phyloP scores from a whole-genome alignment of 2,113 vertebrate species.

The Brevimyrus niger region DNA sequence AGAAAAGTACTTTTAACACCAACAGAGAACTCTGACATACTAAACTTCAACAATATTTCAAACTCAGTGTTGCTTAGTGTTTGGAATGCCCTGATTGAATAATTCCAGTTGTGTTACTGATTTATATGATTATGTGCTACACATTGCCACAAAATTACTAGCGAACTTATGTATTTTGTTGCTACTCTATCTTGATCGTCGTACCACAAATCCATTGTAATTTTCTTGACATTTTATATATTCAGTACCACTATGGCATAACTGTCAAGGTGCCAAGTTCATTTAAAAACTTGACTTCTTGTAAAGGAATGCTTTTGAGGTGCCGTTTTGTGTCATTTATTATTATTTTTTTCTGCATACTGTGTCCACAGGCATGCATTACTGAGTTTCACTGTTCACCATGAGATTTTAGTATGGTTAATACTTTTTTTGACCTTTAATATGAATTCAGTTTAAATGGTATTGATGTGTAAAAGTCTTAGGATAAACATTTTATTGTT shows the following conservation, averaged over 20 bases:
- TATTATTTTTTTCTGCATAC: background rate
- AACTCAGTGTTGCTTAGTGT: background rate
- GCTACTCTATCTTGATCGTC: constrained; percentile 28
- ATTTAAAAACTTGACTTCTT: constrained; percentile 46
- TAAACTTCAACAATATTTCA: background rate
- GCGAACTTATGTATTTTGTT: constrained; percentile 21
- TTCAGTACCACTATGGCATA: constrained; percentile 43
- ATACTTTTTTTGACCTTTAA: background rate
- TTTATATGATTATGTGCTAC: background rate
- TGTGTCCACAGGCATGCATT: background rate
- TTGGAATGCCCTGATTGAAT: background rate
- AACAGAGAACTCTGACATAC: background rate
- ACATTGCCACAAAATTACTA: constrained; percentile 16
- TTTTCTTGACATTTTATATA: constrained; percentile 50
- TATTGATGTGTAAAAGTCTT: background rate
- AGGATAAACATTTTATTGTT: background rate
- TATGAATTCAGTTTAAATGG: background rate
- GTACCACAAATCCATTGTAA: constrained; percentile 48
- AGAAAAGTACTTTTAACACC: background rate
- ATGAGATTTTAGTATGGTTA: background rate
- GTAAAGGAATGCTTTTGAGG: constrained; percentile 39
- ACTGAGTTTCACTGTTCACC: background rate
- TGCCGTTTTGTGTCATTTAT: constrained; percentile 44
- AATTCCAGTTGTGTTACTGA: background rate
- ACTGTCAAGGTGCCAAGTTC: constrained; percentile 51